These are phyloP conservation scores for Brachionus koreanus DNA, from an alignment of 1,140 invertebrate species.

Conservation along the genomic window DNA sequence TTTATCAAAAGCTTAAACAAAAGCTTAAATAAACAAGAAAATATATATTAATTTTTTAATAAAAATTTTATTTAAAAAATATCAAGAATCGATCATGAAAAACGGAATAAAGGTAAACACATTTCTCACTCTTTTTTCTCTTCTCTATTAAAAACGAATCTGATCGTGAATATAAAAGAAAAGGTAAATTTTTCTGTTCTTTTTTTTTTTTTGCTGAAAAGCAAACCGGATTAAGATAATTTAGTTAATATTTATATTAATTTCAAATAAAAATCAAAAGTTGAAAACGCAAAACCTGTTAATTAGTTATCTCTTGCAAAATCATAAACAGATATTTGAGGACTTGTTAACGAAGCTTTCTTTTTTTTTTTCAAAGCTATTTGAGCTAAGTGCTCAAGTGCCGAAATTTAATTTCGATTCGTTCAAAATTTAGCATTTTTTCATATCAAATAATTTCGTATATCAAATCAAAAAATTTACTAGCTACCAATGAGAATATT, in stretches of 20 bases:
- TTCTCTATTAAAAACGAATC: not conserved
- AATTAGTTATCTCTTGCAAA: slow-evolving; percentile 12
- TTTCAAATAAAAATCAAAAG: slow-evolving; percentile 36
- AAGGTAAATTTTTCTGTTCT: not conserved
- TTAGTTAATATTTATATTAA: slow-evolving; percentile 39
- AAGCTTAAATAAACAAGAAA: not conserved
- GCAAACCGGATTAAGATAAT: slow-evolving; percentile 34
- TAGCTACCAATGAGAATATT: not conserved
- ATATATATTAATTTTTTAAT: slow-evolving; percentile 36
- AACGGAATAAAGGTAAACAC: not conserved
- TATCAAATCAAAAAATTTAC: not conserved
- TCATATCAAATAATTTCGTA: not conserved
- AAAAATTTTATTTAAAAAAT: slow-evolving; percentile 13
- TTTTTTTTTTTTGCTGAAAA: not conserved
- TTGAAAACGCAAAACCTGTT: slow-evolving; percentile 25
- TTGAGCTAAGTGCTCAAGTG: not conserved
- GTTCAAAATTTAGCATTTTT: not conserved
- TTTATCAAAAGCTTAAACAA: not conserved
- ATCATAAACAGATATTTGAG: slow-evolving; percentile 18
- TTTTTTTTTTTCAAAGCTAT: not conserved
- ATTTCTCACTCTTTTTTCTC: not conserved
- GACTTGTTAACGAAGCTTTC: slow-evolving; percentile 2
- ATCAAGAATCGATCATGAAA: slow-evolving; percentile 32
- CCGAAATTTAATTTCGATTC: not conserved
- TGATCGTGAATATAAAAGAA: slow-evolving; percentile 25